Evolutionary conservation across 1,140 invertebrate genomes (phyloP).

Genomic region (Ceratosolen solmsi): DNA sequence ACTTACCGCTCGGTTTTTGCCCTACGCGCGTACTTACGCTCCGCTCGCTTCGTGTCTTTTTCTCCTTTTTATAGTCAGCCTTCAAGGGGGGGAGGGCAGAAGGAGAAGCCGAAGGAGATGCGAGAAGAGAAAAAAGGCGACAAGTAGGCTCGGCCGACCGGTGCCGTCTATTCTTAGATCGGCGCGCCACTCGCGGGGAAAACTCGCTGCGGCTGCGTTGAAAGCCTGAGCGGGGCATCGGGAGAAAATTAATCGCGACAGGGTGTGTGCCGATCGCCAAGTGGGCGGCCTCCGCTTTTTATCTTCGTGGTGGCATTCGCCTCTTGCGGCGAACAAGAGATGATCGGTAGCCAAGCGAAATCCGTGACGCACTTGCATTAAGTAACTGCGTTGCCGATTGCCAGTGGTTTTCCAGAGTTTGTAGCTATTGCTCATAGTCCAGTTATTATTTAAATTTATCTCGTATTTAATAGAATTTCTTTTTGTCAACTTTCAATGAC

Average conservation of each 20-base stretch:
- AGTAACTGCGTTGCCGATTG: not conserved
- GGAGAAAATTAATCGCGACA: not conserved
- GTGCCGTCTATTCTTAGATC: constrained; percentile 43
- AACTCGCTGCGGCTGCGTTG: constrained; percentile 3
- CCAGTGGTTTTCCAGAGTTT: no score
- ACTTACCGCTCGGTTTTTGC: constrained; percentile 24
- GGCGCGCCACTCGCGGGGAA: constrained; percentile 9
- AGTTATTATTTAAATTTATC: not conserved
- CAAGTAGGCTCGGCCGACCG: constrained; percentile 33
- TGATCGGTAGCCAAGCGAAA: not conserved
- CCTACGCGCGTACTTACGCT: not conserved
- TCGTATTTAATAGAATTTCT: no score
- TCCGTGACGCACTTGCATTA: not conserved
- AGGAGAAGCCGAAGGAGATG: not conserved
- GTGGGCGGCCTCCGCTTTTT: not conserved
- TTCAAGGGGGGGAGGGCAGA: not conserved
- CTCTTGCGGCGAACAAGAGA: not conserved
- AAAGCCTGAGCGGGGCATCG: not conserved
- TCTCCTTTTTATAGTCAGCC: not conserved
- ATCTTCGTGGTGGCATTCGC: not conserved
- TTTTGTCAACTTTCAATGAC: no score
- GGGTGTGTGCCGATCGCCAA: not conserved
- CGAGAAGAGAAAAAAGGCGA: constrained; percentile 26
- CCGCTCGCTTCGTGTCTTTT: constrained; percentile 2
- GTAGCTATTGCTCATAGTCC: not conserved